phyloP scores from a whole-genome alignment of 2,113 vertebrate species.

The Puffinus mauretanicus region DNA sequence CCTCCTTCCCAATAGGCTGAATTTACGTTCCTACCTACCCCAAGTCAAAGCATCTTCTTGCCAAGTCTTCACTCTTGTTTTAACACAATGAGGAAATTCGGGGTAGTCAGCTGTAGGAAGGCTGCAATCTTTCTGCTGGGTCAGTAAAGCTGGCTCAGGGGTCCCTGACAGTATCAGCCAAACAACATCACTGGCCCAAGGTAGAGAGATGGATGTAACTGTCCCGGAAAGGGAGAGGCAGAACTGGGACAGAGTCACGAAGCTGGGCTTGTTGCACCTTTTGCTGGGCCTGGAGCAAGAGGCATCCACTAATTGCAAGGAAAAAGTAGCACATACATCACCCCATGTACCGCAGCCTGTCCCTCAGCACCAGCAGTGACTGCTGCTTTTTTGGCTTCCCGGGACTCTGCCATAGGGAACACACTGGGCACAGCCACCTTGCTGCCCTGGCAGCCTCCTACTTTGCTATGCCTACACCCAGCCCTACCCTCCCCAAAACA shows the following conservation, averaged over 20 bases:
- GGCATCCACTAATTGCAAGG: background rate
- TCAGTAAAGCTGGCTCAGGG: background rate
- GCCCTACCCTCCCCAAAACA: background rate
- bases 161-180: background rate
- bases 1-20: background rate
- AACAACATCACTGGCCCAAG: background rate
- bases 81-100: background rate
- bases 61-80: background rate
- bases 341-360: background rate
- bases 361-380: background rate
- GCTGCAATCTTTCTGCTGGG: background rate
- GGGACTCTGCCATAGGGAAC: background rate
- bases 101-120: background rate
- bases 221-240: background rate
- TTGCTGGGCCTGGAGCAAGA: background rate
- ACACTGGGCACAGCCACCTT: background rate
- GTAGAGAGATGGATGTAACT: background rate
- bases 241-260: background rate
- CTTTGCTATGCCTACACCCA: background rate
- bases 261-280: background rate
- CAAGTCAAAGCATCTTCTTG: background rate
- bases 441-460: background rate
- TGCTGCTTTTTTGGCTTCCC: background rate
- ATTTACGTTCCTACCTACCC: background rate
- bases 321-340: background rate